Evolutionary conservation across 2,888 invertebrate genomes (phyloP).

Genomic region (Crematogaster levior): DNA sequence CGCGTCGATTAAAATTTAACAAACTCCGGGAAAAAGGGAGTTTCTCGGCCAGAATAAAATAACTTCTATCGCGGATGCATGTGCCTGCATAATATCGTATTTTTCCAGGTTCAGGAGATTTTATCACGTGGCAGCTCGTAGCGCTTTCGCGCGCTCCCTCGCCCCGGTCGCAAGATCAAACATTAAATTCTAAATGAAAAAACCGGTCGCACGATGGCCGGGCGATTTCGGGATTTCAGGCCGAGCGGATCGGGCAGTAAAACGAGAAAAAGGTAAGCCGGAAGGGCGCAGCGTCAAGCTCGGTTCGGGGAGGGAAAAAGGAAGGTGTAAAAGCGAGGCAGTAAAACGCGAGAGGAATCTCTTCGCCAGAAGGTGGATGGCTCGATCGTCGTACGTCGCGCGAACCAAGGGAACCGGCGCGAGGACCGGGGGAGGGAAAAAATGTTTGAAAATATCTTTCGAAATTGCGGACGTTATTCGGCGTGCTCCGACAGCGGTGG

Average conservation of each 20-base stretch:
- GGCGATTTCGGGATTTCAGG: conserved; percentile 63
- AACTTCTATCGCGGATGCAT: neutral
- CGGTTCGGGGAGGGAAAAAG: neutral
- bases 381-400: conserved; percentile 15
- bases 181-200: conserved; percentile 66
- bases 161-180: conserved; percentile 56
- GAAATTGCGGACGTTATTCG: conserved; percentile 58
- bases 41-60: conserved; percentile 36
- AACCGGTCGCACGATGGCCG: conserved; percentile 16
- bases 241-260: conserved; percentile 35
- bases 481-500: neutral
- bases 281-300: neutral
- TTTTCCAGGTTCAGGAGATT: conserved; percentile 22
- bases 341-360: conserved; percentile 71
- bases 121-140: conserved; percentile 32
- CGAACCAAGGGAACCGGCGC: neutral
- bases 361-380: conserved; percentile 17
- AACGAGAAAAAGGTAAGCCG: conserved; percentile 22
- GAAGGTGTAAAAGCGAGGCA: conserved; percentile 62
- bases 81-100: conserved; percentile 10
- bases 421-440: conserved; percentile 16
- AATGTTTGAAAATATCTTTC: conserved; percentile 61
- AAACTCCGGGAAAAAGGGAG: conserved; percentile 35
- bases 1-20: conserved; percentile 50
- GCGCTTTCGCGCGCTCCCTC: neutral